Evolutionary conservation across 2,113 vertebrate genomes (phyloP).

Genomic region (Rhombomys opimus): DNA sequence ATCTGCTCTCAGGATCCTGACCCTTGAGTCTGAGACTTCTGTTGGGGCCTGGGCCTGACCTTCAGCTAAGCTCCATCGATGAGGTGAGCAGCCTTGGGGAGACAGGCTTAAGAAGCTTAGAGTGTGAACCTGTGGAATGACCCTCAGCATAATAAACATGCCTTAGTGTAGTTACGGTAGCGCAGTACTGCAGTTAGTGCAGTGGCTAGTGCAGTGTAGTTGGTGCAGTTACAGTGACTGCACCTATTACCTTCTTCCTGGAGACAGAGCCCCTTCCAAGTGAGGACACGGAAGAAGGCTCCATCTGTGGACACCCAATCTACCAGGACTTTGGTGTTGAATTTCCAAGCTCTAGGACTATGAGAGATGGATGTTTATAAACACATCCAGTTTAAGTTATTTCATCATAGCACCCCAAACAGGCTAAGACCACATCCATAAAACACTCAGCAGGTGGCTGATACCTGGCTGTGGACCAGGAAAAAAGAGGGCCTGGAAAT

Average conservation of each 20-base stretch:
- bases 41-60: neutral
- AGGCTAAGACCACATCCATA: neutral
- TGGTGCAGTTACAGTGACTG: neutral
- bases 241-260: neutral
- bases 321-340: neutral
- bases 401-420: neutral
- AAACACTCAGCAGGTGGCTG: accelerated
- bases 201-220: too few species aligned
- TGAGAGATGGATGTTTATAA: neutral
- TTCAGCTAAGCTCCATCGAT: neutral
- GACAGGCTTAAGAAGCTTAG: neutral
- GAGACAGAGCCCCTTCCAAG: neutral
- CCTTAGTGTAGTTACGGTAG: neutral
- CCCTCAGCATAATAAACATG: neutral
- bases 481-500: neutral
- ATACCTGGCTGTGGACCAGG: neutral
- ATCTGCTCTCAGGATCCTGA: neutral
- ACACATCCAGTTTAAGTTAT: too few species aligned
- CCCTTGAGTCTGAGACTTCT: neutral
- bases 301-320: neutral
- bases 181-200: too few species aligned
- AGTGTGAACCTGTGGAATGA: neutral
- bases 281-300: neutral
- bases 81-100: neutral
- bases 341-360: neutral